Evolutionary conservation across 2,888 invertebrate genomes (phyloP), one percentile per base, ranked within the genome.

Genomic region (Asteroscopus sphinx): DNA sequence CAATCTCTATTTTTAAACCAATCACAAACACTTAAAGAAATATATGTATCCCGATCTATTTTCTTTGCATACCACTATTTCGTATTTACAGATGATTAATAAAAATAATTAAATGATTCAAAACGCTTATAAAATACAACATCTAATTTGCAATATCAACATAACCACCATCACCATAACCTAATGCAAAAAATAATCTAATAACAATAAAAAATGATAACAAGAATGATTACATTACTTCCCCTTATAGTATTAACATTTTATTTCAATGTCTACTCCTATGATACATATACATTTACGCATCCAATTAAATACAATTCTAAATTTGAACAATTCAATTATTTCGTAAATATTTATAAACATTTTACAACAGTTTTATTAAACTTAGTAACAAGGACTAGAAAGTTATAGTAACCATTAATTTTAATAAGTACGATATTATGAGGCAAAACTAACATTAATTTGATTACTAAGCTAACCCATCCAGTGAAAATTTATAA

Each of bases 301-400:
- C 81, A 80, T 83, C 77, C 80, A 87, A 83, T 79, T 87, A 71
- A 76, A 67, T 81, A 81, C 81, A 83, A 77, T 77, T 76, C 85
- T 85, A 85, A 79, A 84, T 76, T 74, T 72, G 81, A 85, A 89
- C 88, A 86, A 80, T 87, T 83, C 76, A 82, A 82, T 80, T 81
- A 85, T 85, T 86, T 81, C 79, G 75, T 91, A 87, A 86, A 86
- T 87, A 88, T 86, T 86, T 86, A 90, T 92, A 90, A 91, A 92
- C 88, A 92, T 89, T 89, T 87, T 86, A 91, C 89, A 92, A 92
- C 91, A 92, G 88, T 83, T 82, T 86, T 74, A 81, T 78, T 85
- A 87, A 86, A 88, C 77, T 81, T 83, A 87, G 85, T 82, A 89
- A 88, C 89, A 87, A 86, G 86, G 80, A 84, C 81, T 79, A 86